These are phyloP conservation scores for Scaptomyza hsui DNA, from an alignment of 1,140 invertebrate species.

Conservation along the genomic window DNA sequence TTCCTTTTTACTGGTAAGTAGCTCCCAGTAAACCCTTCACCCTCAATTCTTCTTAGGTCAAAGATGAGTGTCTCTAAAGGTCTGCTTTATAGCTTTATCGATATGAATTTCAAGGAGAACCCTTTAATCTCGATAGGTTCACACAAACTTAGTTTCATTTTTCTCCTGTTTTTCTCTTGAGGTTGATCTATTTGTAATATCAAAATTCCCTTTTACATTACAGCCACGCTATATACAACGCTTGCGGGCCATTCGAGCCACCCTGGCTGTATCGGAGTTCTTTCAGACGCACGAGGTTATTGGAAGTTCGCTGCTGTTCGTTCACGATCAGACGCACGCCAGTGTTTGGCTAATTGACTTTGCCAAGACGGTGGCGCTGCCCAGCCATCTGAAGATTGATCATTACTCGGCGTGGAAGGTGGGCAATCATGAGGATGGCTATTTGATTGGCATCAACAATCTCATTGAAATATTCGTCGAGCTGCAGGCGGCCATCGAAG, in stretches of 20 bases:
- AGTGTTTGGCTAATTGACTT: slow-evolving; percentile 99
- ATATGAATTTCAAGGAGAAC: too few species aligned
- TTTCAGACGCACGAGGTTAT: slow-evolving; percentile 97
- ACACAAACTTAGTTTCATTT: too few species aligned
- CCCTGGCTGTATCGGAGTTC: slow-evolving; percentile 93
- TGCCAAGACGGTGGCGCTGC: slow-evolving; percentile 95
- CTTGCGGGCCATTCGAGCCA: slow-evolving; percentile 92
- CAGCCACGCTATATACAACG: slow-evolving; percentile 93
- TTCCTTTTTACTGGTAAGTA: too few species aligned
- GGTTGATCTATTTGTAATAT: not conserved
- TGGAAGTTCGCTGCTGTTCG: slow-evolving; percentile 97
- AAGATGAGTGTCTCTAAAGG: too few species aligned
- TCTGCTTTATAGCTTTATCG: too few species aligned
- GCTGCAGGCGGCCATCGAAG: slow-evolving; percentile 61
- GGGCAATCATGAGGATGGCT: slow-evolving; percentile 99
- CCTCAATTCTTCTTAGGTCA: too few species aligned
- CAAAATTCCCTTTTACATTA: slow-evolving; percentile 73
- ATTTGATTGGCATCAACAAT: slow-evolving; percentile 97
- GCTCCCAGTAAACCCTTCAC: too few species aligned
- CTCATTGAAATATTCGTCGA: slow-evolving; percentile 93
- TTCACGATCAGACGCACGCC: slow-evolving; percentile 94
- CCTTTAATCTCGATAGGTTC: too few species aligned
- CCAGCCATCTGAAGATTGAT: slow-evolving; percentile 89
- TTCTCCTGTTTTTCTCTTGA: too few species aligned
- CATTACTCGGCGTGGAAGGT: slow-evolving; percentile 95